Evolutionary conservation across 2,797 vertebrate species (phyloP).

Genomic region (Acomys russatus): DNA sequence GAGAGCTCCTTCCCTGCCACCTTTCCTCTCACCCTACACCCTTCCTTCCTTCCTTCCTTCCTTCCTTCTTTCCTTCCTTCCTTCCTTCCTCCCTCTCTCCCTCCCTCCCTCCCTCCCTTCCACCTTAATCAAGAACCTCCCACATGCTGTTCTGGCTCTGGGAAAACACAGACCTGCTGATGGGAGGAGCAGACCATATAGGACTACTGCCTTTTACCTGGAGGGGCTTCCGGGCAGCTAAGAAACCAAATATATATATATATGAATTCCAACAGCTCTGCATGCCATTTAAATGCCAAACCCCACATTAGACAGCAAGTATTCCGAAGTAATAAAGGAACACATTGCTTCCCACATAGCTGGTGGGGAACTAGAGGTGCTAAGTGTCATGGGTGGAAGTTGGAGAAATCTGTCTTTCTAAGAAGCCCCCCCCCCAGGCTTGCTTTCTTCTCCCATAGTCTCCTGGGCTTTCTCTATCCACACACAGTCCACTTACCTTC

Average conservation of each 20-base stretch:
- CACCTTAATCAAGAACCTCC: conserved; percentile 39
- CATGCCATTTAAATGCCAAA: conserved; percentile 17
- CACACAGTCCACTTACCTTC: conserved; percentile 33
- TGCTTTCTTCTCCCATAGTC: conserved; percentile 34
- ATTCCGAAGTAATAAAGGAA: conserved; percentile 6
- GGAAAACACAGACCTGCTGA: conserved; percentile 50
- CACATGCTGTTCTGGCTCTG: conserved; percentile 47
- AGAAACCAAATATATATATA: conserved; percentile 46
- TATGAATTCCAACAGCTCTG: conserved; percentile 19
- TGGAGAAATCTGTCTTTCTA: conserved; percentile 33
- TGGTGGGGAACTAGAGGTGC: conserved; percentile 6
- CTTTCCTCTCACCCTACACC: not conserved
- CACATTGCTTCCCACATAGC: not conserved
- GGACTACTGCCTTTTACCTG: conserved; percentile 19
- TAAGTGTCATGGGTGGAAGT: conserved; percentile 9
- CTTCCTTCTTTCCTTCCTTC: not conserved
- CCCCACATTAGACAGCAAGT: not conserved
- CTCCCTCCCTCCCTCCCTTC: not conserved
- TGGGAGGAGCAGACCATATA: conserved; percentile 30
- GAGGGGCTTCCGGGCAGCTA: conserved; percentile 45
- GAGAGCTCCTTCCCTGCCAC: not conserved
- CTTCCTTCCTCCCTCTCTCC: no score
- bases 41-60: no score
- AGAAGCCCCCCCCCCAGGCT: conserved; percentile 28
- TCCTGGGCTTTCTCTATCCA: conserved; percentile 25